Conservation (phyloP, 2,888 invertebrate species). For the Hermaeophaga mercurialis region DNA sequence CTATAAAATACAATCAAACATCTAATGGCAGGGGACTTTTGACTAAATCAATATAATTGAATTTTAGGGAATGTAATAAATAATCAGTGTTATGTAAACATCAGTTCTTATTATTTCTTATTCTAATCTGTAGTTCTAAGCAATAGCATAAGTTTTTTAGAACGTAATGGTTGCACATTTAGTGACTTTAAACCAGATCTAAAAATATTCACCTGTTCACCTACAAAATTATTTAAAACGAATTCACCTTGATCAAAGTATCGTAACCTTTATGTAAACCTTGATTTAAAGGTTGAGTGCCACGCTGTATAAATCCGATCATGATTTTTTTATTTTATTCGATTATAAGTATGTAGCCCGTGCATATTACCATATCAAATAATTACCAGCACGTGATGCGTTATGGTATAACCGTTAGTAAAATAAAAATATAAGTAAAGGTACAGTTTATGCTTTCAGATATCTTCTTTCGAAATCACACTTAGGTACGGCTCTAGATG, state of each 20-base stretch:
- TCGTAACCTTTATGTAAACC: conserved; percentile 6
- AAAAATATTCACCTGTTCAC: not conserved
- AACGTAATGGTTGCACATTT: no score
- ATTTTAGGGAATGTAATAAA: no score
- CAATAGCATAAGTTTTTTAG: no score
- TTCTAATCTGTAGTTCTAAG: no score
- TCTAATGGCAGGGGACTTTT: no score
- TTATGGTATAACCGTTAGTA: not conserved
- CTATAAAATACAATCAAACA: no score
- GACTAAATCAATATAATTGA: no score
- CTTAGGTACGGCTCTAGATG: conserved; percentile 35
- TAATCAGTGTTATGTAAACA: no score
- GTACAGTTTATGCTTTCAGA: conserved; percentile 33
- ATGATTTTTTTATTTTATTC: not conserved
- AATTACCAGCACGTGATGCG: conserved; percentile 10
- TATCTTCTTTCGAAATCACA: conserved; percentile 35
- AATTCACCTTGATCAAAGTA: conserved; percentile 11
- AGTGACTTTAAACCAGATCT: no score
- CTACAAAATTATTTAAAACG: not conserved
- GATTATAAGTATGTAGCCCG: conserved; percentile 7
- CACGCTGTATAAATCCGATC: conserved; percentile 5
- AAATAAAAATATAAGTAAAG: conserved; percentile 15
- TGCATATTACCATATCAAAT: conserved; percentile 23
- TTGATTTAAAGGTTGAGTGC: conserved; percentile 4
- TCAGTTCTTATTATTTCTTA: no score